Conservation (phyloP, 2,888 invertebrate species). For the Megamerina dolium region DNA sequence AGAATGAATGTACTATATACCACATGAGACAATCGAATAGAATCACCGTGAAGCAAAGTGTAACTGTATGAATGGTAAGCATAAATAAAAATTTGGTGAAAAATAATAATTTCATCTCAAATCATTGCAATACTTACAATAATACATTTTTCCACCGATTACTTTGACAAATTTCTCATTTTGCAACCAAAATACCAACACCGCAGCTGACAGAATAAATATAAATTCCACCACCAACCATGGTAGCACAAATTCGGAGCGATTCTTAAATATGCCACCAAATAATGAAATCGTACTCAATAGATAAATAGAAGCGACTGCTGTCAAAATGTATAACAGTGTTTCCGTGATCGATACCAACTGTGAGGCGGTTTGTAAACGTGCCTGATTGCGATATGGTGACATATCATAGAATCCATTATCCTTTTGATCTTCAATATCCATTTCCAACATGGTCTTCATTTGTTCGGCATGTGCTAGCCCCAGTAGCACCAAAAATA, state of each 20-base stretch:
- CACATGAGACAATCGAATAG: slow-evolving; percentile 42
- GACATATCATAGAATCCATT: slow-evolving; percentile 44
- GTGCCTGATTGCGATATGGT: slow-evolving; percentile 41
- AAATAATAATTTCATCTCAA: not conserved
- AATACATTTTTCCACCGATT: slow-evolving; percentile 39
- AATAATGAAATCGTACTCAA: slow-evolving; percentile 42
- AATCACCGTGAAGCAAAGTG: slow-evolving; percentile 34
- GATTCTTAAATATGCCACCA: slow-evolving; percentile 44
- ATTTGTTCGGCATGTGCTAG: slow-evolving; percentile 48
- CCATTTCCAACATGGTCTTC: slow-evolving; percentile 42
- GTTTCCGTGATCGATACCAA: slow-evolving; percentile 42
- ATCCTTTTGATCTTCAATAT: slow-evolving; percentile 47
- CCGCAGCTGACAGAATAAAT: slow-evolving; percentile 32
- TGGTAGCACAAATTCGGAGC: slow-evolving; percentile 41
- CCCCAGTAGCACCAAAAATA: slow-evolving; percentile 45
- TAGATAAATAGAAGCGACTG: slow-evolving; percentile 35
- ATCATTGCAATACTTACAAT: slow-evolving; percentile 34
- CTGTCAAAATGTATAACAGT: slow-evolving; percentile 36
- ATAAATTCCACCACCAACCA: slow-evolving; percentile 46
- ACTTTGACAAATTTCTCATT: slow-evolving; percentile 36
- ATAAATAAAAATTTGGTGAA: not conserved
- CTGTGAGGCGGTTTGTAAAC: slow-evolving; percentile 39
- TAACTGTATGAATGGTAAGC: slow-evolving; percentile 25
- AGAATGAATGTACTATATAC: slow-evolving; percentile 45
- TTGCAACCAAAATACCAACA: slow-evolving; percentile 35